Conservation (phyloP, 2,888 invertebrate species). For the Eupsilia transversa region DNA sequence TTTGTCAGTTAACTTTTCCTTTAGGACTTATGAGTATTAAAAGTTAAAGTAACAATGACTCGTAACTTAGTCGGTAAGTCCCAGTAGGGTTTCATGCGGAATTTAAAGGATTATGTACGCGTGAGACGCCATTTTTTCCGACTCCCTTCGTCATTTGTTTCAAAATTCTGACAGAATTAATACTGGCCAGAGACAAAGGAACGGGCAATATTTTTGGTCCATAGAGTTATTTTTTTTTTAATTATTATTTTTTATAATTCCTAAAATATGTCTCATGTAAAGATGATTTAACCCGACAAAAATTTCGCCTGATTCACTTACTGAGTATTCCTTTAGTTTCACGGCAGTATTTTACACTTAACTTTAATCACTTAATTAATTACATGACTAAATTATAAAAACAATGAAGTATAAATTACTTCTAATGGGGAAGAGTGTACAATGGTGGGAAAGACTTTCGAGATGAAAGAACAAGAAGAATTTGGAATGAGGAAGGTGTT, state of each 20-base stretch:
- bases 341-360: conserved; percentile 71
- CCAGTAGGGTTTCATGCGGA: neutral
- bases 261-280: neutral
- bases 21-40: too few relatives aligned
- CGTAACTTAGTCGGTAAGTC: neutral
- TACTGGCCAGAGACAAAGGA: neutral
- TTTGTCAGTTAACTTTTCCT: too few relatives aligned
- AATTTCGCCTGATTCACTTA: conserved; percentile 54
- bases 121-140: conserved; percentile 2
- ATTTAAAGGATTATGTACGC: conserved; percentile 19
- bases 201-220: neutral
- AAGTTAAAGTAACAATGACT: too few relatives aligned
- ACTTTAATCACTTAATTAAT: conserved; percentile 68
- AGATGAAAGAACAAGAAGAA: conserved; percentile 60
- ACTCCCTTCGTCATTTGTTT: neutral
- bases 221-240: too few relatives aligned
- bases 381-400: conserved; percentile 73
- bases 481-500: conserved; percentile 59
- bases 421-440: conserved; percentile 63
- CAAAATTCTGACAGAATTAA: neutral
- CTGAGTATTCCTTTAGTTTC: conserved; percentile 65
- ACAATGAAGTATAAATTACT: conserved; percentile 72
- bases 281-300: conserved; percentile 30
- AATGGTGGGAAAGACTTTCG: conserved; percentile 71
- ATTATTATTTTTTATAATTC: neutral